Base-by-base conservation (phyloP, 92 coral and sea anemone species). In the Epizoanthus fatuus region DNA sequence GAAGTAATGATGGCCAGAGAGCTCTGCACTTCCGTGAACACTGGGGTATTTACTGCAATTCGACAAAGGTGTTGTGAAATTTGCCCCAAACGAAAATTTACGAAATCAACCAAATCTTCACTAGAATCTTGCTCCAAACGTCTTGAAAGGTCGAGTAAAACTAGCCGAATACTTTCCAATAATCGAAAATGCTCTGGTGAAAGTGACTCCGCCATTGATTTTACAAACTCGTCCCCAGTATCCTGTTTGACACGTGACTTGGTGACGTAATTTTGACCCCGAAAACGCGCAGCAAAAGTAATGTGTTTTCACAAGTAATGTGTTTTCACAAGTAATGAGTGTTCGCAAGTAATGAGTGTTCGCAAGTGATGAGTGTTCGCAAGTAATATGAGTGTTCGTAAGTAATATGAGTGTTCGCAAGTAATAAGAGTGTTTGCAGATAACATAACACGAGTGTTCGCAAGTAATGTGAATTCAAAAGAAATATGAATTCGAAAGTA, bases 91-190 rank as follows among this genome's bases (percentile, higher is more conserved):
- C 91, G 37, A 68, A 62, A 90, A 38, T 87, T 20, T 11, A 77
- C 74, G 25, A 22, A 22, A 22, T 22, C 25, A 22, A 22, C 25
- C 25, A 22, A 78, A 74, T 87, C 88, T 54, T 87, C 89, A 62
- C 63, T 87, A 29, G 80, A 62, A 44, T 83, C 94, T 72, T 91
- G 83, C 72, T 91, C 87, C n/a, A 91, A 63, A 63, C 94, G 79
- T 70, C 89, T 79, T 5, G 92, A 69, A 37, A 91, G 78, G 70
- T 91, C 94, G 38, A 87, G 57, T 40, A 91, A 72, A n/a, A 47
- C 60, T 8, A 5, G 82, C 15, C 86, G 74, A 77, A 87, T 67
- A 52, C 63, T 51, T 58, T 62, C 22, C 84, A 79, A 15, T 16
- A 79, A 69, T 9, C 25, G 74, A 17, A 69, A 55, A 35, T 73